These are phyloP conservation scores for Sphyrna mokarran DNA, from an alignment of 2,113 vertebrate species.

Conservation along the genomic window DNA sequence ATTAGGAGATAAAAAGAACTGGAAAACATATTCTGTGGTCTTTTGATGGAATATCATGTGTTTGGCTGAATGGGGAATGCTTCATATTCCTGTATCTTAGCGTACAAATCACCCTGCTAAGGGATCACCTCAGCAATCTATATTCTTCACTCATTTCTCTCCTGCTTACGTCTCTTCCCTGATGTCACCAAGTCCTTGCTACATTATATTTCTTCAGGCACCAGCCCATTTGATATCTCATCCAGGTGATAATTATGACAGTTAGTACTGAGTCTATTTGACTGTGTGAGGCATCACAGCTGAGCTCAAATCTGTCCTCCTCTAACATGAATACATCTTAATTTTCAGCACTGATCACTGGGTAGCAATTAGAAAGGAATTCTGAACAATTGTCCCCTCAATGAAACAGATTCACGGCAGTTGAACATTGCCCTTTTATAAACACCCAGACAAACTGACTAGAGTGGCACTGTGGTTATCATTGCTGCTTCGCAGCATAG, in stretches of 20 bases:
- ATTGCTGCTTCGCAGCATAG: too few species aligned
- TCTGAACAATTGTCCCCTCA: neutral
- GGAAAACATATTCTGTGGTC: neutral
- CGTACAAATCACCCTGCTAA: neutral
- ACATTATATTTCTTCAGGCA: neutral
- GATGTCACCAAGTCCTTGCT: neutral
- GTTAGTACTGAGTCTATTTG: neutral
- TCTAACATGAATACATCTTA: neutral
- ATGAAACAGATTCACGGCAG: neutral
- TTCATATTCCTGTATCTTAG: neutral
- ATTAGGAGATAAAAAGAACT: neutral
- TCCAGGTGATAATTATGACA: neutral
- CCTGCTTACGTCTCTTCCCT: neutral
- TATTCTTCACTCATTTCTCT: neutral
- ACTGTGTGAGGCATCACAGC: neutral
- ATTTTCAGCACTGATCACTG: neutral
- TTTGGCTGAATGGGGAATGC: neutral
- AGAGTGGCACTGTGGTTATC: too few species aligned
- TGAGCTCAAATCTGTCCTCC: neutral
- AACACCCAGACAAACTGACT: neutral
- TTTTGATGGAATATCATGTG: neutral
- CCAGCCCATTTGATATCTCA: neutral
- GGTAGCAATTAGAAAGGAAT: neutral
- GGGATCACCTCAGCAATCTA: neutral
- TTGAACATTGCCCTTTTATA: neutral